phyloP scores from a whole-genome alignment of 92 coral and sea anemone species.

The Actinernus sp. region DNA sequence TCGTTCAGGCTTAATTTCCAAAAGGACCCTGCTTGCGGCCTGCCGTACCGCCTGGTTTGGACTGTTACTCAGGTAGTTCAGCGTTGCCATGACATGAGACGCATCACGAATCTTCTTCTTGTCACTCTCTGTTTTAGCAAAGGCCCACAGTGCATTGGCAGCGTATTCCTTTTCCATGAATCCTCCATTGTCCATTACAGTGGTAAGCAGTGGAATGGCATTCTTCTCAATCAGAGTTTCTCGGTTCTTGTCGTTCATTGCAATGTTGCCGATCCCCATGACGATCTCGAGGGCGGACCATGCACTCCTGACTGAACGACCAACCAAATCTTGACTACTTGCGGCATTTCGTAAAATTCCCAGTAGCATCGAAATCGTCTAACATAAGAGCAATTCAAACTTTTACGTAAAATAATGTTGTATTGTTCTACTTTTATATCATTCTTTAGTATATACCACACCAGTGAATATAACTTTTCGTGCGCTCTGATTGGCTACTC shows the following conservation, averaged over 20 bases:
- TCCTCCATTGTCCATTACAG: slow-evolving; percentile 56
- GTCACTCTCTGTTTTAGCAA: too few relatives aligned
- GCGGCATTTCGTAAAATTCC: slow-evolving; percentile 58
- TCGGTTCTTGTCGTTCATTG: slow-evolving; percentile 64
- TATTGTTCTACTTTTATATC: too few relatives aligned
- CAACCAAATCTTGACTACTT: slow-evolving; percentile 28
- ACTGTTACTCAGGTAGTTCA: too few relatives aligned
- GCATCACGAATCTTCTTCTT: too few relatives aligned
- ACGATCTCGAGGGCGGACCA: slow-evolving; percentile 83
- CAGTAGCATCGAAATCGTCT: slow-evolving; percentile 46
- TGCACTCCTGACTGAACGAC: slow-evolving; percentile 22
- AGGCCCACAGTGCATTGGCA: too few relatives aligned
- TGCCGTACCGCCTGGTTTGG: too few relatives aligned
- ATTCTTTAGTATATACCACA: too few relatives aligned
- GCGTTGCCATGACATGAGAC: too few relatives aligned
- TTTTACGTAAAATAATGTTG: too few relatives aligned
- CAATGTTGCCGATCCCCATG: slow-evolving; percentile 68
- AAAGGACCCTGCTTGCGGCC: slow-evolving; percentile 67
- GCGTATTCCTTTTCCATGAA: slow-evolving; percentile 69
- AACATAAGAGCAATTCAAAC: too few relatives aligned
- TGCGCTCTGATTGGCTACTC: too few relatives aligned
- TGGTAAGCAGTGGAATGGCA: slow-evolving; percentile 53
- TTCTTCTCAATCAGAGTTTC: slow-evolving; percentile 51
- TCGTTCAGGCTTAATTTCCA: slow-evolving; percentile 28
- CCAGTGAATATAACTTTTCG: too few relatives aligned